These are phyloP conservation scores for Leptestheria dahalacensis DNA, from an alignment of 1,140 invertebrate genomes.

Conservation along the genomic window DNA sequence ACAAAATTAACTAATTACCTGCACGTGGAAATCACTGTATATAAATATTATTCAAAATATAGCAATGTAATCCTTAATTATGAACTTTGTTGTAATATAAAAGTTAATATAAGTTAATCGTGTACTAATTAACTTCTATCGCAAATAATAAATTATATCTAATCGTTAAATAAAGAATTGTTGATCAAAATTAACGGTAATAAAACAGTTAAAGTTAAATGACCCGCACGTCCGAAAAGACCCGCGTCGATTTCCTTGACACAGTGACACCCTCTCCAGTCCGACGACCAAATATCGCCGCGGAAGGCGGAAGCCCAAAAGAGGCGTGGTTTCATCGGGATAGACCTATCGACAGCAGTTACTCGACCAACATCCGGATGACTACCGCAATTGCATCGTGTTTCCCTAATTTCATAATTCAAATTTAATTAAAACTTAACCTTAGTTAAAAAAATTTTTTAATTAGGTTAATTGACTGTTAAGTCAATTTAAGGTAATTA, in stretches of 20 bases:
- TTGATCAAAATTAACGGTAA: constrained; percentile 29
- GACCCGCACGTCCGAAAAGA: constrained; percentile 17
- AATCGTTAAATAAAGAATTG: too few species aligned
- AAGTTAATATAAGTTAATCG: too few species aligned
- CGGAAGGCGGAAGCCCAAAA: constrained; percentile 45
- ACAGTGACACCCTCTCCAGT: constrained; percentile 51
- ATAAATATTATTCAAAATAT: neutral
- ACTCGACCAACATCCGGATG: constrained; percentile 20
- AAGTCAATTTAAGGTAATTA: too few species aligned
- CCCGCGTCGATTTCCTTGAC: constrained; percentile 36
- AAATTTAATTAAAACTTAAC: too few species aligned
- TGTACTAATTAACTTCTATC: too few species aligned
- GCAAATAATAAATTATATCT: too few species aligned
- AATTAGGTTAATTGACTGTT: too few species aligned
- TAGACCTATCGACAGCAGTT: constrained; percentile 48
- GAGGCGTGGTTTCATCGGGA: constrained; percentile 37
- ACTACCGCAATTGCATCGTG: neutral
- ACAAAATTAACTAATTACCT: too few species aligned
- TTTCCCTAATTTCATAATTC: too few species aligned
- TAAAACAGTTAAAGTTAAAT: constrained; percentile 3
- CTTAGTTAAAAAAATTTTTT: too few species aligned
- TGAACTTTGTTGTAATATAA: too few species aligned
- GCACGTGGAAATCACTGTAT: too few species aligned
- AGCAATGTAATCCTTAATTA: neutral
- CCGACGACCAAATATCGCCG: constrained; percentile 42